Base-by-base conservation (phyloP, 2,888 invertebrate species). In the Lumbricus terrestris region DNA sequence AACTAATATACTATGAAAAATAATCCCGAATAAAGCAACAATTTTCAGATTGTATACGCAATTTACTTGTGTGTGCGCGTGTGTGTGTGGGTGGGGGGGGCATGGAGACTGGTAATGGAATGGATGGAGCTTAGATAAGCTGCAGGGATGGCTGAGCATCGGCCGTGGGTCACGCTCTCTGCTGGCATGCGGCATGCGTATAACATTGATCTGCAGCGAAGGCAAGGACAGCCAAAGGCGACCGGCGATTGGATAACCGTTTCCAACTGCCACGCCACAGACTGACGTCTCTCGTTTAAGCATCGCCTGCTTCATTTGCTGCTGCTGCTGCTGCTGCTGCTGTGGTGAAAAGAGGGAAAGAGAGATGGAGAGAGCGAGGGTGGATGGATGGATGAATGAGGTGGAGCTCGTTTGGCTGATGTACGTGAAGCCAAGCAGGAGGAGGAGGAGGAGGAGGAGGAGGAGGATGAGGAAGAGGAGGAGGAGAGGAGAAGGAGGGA, bases 151-250 rank as follows among this genome's bases (percentile, higher is more conserved):
- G n/a, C 1, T 6, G 15, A 23, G 34, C 20, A 15, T n/a, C n/a
- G n/a, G 34, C 33, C 33, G 83, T 35, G 37, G 85, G 85, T 85
- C 85, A 37, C 85, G 37, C 34, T 85, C 34, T 35, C 35, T 47
- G 47, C 15, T 20, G 2, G 37, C 35, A n/a, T n/a, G n/a, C n/a
- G n/a, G n/a, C n/a, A n/a, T n/a, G n/a, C n/a, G n/a, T n/a, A n/a
- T n/a, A n/a, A n/a, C 85, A 85, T 85, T 85, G 35, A 85, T 85
- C 85, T 85, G 4, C 35, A 15, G 1, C 35, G 35, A 35, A 6
- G 37, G 5, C 85, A 35, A 23, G 85, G 85, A 85, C 85, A 85
- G 85, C 85, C 83, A 37, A 85, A 15, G 85, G 85, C 85, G 85
- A 85, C 35, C 85, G 35, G 15, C 85, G 20, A 85, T 85, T 85